Evolutionary conservation across 2,888 invertebrate species (phyloP), one percentile per base, ranked within the genome.

Genomic region (Eilema griseolum): DNA sequence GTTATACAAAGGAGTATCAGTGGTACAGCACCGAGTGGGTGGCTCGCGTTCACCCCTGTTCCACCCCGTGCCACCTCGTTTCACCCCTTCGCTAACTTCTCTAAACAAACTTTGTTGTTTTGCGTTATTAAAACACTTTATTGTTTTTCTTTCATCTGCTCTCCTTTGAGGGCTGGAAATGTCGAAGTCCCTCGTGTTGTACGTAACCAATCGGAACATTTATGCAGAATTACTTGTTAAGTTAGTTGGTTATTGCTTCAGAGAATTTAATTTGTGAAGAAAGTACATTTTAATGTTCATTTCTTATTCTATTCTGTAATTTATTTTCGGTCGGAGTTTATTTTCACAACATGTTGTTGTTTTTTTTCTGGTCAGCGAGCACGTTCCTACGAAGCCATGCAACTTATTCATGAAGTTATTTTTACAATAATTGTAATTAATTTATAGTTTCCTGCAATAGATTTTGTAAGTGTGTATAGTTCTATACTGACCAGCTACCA

Each of bases 101-200:
- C 88, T 83, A 85, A 92, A 92, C 90, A 90, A 93, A 93, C 89
- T 94, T 93, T 89, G 89, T 92, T 93, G 90, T 91, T 92, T 89
- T 88, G 87, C 89, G 89, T 91, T 94, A 92, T 93, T 92, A 92
- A 92, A 94, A 92, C 93, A 91, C 87, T 92, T 93, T 89, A 90
- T 91, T 93, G 92, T 93, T 93, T 91, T 93, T 91, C 91, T 93
- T 94, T 93, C 92, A 91, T 92, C 90, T 87, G 78, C 83, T 88
- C 75, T 80, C 86, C 87, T 91, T 91, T 90, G 88, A 87, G 84
- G 78, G 82, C 80, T 81, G 75, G 77, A 77, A 73, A 73, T 75
- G 81, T 78, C 84, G 79, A 87, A 87, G 81, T 88, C 85, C 81
- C 80, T 80, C 84, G 79, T 78, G 72, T 83, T 85, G 80, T 77